Conservation (phyloP, 2,113 vertebrate genomes). For the Perca fluviatilis region DNA sequence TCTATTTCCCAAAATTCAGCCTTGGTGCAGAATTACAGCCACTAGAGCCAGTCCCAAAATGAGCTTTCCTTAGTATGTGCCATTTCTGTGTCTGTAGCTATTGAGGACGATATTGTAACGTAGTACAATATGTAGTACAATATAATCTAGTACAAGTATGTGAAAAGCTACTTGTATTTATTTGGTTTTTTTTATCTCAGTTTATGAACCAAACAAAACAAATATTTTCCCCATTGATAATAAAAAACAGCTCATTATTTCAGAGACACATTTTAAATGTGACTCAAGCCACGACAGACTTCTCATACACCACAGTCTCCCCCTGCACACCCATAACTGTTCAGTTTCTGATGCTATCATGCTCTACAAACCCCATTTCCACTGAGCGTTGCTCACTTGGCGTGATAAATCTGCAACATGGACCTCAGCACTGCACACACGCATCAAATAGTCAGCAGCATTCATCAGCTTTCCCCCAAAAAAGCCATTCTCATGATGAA, state of each 20-base stretch:
- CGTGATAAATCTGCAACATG: constrained; percentile 40
- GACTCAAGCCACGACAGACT: not conserved
- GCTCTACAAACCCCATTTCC: constrained; percentile 57
- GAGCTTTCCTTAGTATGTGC: no score
- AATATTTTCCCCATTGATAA: not conserved
- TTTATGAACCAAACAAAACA: not conserved
- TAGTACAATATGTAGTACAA: no score
- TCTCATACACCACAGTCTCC: not conserved
- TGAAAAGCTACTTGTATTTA: constrained; percentile 16
- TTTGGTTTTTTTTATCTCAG: not conserved
- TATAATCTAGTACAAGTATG: not conserved
- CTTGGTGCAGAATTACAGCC: no score
- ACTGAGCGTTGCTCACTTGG: constrained; percentile 18
- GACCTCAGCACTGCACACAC: constrained; percentile 16
- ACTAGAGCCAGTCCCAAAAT: no score
- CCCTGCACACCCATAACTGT: not conserved
- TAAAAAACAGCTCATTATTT: constrained; percentile 10
- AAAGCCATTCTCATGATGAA: not conserved
- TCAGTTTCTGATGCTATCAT: constrained; percentile 46
- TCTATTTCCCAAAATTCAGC: no score
- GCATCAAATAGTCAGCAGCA: constrained; percentile 13
- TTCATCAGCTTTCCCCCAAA: constrained; percentile 7
- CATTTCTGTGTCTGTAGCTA: no score
- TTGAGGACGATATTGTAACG: no score
- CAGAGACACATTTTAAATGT: constrained; percentile 8